Percentiles rank a stretch among this genome's conserved stretches.
Conservation (phyloP, 2,888 invertebrate species). For the Drosophila koepferae region DNA sequence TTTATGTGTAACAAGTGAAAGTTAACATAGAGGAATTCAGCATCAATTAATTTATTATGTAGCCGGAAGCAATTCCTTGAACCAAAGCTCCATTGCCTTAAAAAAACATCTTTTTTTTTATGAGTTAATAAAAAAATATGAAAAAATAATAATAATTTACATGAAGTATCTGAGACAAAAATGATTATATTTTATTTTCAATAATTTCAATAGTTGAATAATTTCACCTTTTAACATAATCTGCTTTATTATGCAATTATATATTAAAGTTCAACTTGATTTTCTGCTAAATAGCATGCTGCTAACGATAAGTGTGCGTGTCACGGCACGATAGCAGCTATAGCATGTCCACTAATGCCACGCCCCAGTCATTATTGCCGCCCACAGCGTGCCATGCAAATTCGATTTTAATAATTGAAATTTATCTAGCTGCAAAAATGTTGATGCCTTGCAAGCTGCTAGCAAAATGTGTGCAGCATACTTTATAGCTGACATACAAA, state of each 20-base stretch:
- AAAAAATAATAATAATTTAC: too few relatives aligned
- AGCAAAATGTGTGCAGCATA: constrained; percentile 49
- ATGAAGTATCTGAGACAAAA: too few relatives aligned
- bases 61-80: too few relatives aligned
- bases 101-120: too few relatives aligned
- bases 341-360: constrained; percentile 13
- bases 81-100: too few relatives aligned
- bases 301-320: neutral
- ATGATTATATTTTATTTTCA: neutral
- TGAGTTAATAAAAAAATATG: too few relatives aligned
- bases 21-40: too few relatives aligned
- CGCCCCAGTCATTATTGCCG: constrained; percentile 11
- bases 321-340: constrained; percentile 13
- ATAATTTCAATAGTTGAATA: neutral
- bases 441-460: constrained; percentile 46
- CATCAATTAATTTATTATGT: too few relatives aligned
- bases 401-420: constrained; percentile 79
- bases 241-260: neutral
- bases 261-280: neutral
- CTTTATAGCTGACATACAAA: constrained; percentile 26
- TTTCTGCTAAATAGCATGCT: neutral
- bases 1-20: too few relatives aligned
- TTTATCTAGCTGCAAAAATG: constrained; percentile 63
- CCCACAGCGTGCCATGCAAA: constrained; percentile 57
- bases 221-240: neutral